phyloP scores from a whole-genome alignment of 2,888 invertebrate species.

The Dascillus cervinus region DNA sequence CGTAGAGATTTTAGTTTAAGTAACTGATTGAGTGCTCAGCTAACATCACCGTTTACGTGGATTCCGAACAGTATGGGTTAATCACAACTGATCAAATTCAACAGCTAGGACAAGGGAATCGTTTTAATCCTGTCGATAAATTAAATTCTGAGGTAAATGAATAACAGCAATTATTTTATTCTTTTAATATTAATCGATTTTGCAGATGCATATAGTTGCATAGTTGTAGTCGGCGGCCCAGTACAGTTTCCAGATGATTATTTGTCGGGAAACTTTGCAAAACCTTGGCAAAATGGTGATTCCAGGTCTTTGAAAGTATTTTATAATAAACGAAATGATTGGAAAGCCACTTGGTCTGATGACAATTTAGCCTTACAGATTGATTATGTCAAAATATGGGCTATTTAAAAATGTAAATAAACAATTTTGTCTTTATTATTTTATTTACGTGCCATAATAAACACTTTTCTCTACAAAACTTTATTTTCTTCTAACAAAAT shows the following conservation, averaged over 20 bases:
- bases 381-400: conserved; percentile 42
- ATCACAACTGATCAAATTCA: no score
- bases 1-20: no score
- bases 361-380: conserved; percentile 33
- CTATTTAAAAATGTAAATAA: no score
- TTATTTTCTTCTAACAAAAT: no score
- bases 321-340: conserved; percentile 48
- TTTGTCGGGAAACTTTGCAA: conserved; percentile 36
- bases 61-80: conserved; percentile 31
- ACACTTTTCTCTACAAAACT: no score
- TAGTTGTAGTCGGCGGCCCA: conserved; percentile 59
- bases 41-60: conserved; percentile 34
- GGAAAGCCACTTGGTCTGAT: conserved; percentile 51
- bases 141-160: no score
- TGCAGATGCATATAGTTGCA: conserved; percentile 38
- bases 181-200: conserved; percentile 1
- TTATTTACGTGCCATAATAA: no score
- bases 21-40: no score
- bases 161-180: no score
- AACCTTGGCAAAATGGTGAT: conserved; percentile 56
- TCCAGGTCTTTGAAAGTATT: conserved; percentile 51
- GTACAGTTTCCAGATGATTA: conserved; percentile 52
- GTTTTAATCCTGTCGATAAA: no score
- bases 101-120: no score
- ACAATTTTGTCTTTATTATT: no score